phyloP scores from a whole-genome alignment of 53 echinoderm and acorn worm genomes.

The Echinometra lucunter region DNA sequence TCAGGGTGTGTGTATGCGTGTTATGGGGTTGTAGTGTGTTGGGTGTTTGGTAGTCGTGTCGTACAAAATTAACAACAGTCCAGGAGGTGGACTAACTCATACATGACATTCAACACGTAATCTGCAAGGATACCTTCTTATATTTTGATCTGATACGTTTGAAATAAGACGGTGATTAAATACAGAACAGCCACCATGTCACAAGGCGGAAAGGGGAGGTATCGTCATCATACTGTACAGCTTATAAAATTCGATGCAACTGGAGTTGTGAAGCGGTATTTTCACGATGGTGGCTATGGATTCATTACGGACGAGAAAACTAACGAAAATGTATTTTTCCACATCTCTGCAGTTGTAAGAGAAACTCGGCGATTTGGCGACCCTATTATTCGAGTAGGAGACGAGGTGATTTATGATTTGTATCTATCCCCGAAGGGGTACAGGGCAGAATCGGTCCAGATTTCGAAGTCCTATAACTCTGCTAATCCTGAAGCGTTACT shows the following conservation, averaged over 20 bases:
- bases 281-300: not conserved
- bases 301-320: not conserved
- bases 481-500: no score
- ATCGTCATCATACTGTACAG: not conserved
- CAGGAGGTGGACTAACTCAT: no score
- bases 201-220: not conserved
- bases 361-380: not conserved
- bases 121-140: not conserved
- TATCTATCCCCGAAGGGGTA: not conserved
- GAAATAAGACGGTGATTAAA: not conserved
- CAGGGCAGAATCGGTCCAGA: not conserved
- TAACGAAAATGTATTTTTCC: not conserved
- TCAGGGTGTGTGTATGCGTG: no score
- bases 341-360: not conserved
- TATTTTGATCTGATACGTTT: no score
- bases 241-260: not conserved
- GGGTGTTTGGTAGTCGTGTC: no score
- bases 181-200: not conserved
- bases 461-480: no score
- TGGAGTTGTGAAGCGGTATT: not conserved
- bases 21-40: no score
- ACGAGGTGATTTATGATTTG: constrained; percentile 6
- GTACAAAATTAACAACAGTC: no score
- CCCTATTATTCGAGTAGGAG: not conserved
- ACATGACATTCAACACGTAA: not conserved